Evolutionary conservation across 2,797 vertebrate species (phyloP).

Genomic region (Trichosurus vulpecula): DNA sequence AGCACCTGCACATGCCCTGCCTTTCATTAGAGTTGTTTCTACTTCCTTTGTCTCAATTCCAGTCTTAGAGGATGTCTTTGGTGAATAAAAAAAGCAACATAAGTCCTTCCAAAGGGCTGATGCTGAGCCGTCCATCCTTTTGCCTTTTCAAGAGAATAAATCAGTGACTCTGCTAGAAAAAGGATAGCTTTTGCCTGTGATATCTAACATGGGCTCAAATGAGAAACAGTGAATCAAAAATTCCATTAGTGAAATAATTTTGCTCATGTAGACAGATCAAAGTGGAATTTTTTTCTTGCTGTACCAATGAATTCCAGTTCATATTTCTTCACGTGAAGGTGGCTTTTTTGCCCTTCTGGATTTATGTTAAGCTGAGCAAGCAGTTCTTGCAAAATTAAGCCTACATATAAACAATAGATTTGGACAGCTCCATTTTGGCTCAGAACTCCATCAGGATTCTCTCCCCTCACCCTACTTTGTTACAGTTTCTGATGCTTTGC

Average conservation of each 20-base stretch:
- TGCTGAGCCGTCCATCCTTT: not conserved
- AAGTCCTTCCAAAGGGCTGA: not conserved
- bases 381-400: constrained; percentile 76
- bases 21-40: constrained; percentile 6
- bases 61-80: not conserved
- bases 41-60: not conserved
- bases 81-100: constrained; percentile 29
- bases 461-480: constrained; percentile 49
- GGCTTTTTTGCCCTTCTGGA: constrained; percentile 4
- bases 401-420: constrained; percentile 73
- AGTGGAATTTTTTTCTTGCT: constrained; percentile 60
- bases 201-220: constrained; percentile 27
- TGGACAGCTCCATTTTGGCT: constrained; percentile 67
- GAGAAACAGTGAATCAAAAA: constrained; percentile 63
- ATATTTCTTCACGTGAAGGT: constrained; percentile 72
- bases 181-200: constrained; percentile 51
- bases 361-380: constrained; percentile 77
- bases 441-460: constrained; percentile 66
- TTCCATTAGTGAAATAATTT: constrained; percentile 67
- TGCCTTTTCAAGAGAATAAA: constrained; percentile 37
- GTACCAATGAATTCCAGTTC: constrained; percentile 67
- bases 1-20: not conserved
- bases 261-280: constrained; percentile 66
- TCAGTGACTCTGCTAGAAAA: constrained; percentile 38
- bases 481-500: constrained; percentile 68